These are phyloP conservation scores for Halocaridina rubra DNA, from an alignment of 2,888 invertebrate genomes.

Conservation along the genomic window DNA sequence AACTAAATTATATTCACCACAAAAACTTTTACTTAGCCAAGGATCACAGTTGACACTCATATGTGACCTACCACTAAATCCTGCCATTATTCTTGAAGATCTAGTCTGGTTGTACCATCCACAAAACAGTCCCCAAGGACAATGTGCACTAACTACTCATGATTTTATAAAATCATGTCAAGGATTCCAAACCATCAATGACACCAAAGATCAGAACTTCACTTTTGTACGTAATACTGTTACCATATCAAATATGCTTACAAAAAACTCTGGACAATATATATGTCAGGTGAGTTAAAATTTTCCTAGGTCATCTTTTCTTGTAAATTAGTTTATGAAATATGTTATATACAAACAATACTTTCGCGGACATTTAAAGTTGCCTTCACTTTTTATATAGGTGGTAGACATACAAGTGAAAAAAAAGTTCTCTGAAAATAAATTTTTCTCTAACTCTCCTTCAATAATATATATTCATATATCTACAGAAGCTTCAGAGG, in stretches of 20 bases:
- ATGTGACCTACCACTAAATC: constrained; percentile 30
- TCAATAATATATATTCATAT: too few species aligned
- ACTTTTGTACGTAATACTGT: constrained; percentile 16
- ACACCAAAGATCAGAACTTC: constrained; percentile 24
- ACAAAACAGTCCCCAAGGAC: constrained; percentile 5
- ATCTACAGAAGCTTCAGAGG: too few species aligned
- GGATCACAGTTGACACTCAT: constrained; percentile 31
- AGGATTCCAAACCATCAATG: constrained; percentile 11
- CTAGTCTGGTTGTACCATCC: constrained; percentile 40
- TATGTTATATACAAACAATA: too few species aligned
- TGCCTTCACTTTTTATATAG: too few species aligned
- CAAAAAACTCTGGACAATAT: constrained; percentile 33
- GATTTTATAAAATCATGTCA: constrained; percentile 13
- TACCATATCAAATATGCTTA: background rate
- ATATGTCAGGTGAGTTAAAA: constrained; percentile 49
- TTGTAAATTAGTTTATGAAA: too few species aligned
- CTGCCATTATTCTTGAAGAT: background rate
- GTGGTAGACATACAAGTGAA: too few species aligned
- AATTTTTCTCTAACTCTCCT: too few species aligned
- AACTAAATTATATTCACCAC: background rate
- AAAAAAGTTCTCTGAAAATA: too few species aligned
- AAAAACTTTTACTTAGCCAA: background rate
- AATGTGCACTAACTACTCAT: constrained; percentile 33
- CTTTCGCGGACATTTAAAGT: too few species aligned
- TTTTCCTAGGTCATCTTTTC: too few species aligned